Base-by-base conservation (phyloP, 2,113 vertebrate genomes). In the Podarcis raffonei region DNA sequence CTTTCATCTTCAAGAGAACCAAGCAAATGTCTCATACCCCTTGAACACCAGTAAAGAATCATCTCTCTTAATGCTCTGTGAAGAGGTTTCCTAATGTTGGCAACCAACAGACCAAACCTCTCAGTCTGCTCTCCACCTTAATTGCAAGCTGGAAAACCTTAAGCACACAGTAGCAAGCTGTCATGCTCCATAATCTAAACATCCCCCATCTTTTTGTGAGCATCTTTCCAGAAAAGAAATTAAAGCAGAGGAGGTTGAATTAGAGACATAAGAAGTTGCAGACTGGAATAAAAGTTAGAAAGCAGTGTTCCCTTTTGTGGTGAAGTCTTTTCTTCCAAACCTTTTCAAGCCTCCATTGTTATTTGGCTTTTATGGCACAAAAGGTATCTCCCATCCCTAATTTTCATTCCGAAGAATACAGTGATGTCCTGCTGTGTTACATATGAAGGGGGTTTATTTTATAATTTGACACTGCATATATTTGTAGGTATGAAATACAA, bases 331-430 rank as follows among this genome's bases (percentile, higher is more conserved):
- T 91, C 95, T 65, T 78, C 81, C 87, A 93, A 96, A 92, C 94
- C 89, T 91, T 96, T 95, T 95, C 1, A 94, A 96, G 95, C 81
- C 94, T 83, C 95, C 94, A 94, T 96, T 96, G 95, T 94, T 95
- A 95, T 96, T 96, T 97, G 96, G 94, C 92, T 92, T 97, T 97
- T 96, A 96, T 96, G 92, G 93, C 94, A 95, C 90, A 68, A 32
- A 95, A 95, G 96, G 95, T 97, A 96, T 96, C 96, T 96, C 97
- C 96, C 96, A 96, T 90, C 95, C 93, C 96, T 97, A 96, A 97
- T 95, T 95, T 97, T 96, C 97, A 96, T 96, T 97, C 96, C 95
- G 94, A 94, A 96, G 94, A 94, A 96, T 94, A 96, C 91, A 92
- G 95, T 91, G 96, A 93, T 95, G 94, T 94, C 96, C 96, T 94